Conservation (phyloP, 2,888 invertebrate species). For the Andrena praecox region DNA sequence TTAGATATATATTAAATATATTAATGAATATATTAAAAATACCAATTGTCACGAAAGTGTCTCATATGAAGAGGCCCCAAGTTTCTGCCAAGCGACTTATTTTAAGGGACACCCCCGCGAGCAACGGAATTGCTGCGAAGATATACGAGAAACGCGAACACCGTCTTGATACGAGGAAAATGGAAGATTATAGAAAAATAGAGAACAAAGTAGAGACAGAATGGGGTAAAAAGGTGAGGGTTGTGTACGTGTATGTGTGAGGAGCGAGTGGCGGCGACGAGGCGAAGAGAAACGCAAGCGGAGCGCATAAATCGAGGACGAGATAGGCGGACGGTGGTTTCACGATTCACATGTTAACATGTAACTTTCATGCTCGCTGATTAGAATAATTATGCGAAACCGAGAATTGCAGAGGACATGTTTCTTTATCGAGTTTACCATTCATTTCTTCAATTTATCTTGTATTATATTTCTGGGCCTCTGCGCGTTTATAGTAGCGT, state of each 20-base stretch:
- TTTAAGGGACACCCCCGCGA: not conserved
- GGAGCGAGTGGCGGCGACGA: constrained; percentile 56
- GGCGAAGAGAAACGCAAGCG: constrained; percentile 68
- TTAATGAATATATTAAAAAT: too few species aligned
- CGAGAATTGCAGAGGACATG: too few species aligned
- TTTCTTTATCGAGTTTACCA: not conserved
- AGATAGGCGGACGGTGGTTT: constrained; percentile 44
- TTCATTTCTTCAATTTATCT: too few species aligned
- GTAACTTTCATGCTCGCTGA: not conserved
- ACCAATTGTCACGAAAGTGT: too few species aligned
- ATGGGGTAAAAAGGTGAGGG: constrained; percentile 11
- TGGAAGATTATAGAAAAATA: constrained; percentile 8
- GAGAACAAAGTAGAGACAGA: constrained; percentile 10
- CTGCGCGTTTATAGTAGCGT: not conserved
- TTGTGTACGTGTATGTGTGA: constrained; percentile 21
- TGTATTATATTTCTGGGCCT: not conserved
- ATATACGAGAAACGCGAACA: constrained; percentile 28
- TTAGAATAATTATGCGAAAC: not conserved
- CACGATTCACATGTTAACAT: constrained; percentile 44
- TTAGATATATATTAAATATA: too few species aligned
- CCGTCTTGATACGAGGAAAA: constrained; percentile 17
- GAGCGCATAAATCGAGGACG: constrained; percentile 39
- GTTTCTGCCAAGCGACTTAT: not conserved
- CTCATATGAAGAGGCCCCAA: not conserved
- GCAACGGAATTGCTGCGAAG: not conserved